Conservation (phyloP, 2,113 vertebrate genomes). For the Myiozetetes cayanensis region DNA sequence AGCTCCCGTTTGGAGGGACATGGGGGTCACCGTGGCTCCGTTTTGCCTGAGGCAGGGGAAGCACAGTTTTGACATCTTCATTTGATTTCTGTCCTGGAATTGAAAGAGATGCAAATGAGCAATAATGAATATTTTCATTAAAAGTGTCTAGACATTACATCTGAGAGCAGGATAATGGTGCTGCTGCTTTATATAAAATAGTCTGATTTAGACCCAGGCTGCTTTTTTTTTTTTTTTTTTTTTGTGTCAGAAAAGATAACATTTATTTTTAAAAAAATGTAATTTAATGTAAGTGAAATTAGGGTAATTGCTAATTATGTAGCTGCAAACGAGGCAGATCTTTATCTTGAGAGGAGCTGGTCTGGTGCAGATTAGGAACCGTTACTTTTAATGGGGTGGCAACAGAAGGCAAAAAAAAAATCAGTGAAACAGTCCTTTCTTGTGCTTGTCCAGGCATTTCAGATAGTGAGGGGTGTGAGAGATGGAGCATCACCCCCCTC, state of each 20-base stretch:
- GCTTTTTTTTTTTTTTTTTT: not conserved
- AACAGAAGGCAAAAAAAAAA: not conserved
- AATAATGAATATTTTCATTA: conserved; percentile 55
- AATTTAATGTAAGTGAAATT: conserved; percentile 5
- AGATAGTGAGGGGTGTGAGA: not conserved
- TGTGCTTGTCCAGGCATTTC: fast-evolving
- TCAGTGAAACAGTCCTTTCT: not conserved
- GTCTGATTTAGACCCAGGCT: not conserved
- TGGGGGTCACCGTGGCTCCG: not conserved
- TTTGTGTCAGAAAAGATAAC: not conserved
- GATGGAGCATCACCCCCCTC: not conserved
- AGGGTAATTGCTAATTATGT: conserved; percentile 35
- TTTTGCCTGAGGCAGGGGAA: not conserved
- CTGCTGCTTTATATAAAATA: not conserved
- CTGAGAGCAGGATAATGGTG: conserved; percentile 7
- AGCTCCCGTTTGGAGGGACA: not conserved
- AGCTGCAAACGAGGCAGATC: not conserved
- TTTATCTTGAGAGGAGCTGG: not conserved
- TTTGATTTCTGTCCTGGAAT: not conserved
- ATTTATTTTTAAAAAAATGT: not conserved
- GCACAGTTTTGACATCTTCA: conserved; percentile 16
- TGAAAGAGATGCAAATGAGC: conserved; percentile 46
- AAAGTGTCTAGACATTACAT: not conserved
- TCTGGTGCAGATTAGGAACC: not conserved
- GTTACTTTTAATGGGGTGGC: not conserved